Evolutionary conservation across 2,113 vertebrate species (phyloP).

Genomic region (Oxygymnocypris stewartii): DNA sequence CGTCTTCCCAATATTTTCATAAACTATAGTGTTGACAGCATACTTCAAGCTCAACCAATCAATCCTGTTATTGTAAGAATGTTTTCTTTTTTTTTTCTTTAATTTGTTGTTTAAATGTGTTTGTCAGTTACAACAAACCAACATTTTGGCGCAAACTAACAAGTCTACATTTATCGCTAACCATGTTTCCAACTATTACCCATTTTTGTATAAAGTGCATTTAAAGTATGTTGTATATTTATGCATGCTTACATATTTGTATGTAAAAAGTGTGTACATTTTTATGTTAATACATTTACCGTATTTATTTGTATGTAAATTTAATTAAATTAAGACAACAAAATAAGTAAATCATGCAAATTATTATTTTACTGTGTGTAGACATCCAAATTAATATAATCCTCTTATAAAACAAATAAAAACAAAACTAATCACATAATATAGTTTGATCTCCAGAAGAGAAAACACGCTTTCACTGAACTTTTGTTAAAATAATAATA

Average conservation of each 20-base stretch:
- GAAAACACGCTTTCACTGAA: no score
- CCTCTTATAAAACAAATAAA: no score
- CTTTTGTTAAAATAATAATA: no score
- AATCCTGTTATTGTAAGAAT: not conserved
- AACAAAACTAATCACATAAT: no score
- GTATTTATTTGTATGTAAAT: not conserved
- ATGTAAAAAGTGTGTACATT: not conserved
- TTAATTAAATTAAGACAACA: not conserved
- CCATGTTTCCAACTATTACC: not conserved
- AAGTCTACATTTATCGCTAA: not conserved
- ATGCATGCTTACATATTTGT: no score
- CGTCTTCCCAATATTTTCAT: not conserved
- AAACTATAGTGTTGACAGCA: not conserved
- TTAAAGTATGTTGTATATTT: no score
- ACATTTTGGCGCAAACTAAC: no score
- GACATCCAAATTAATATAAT: not conserved
- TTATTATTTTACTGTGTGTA: not conserved
- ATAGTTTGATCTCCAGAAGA: no score
- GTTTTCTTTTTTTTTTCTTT: no score
- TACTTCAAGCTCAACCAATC: not conserved
- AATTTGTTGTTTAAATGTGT: not conserved
- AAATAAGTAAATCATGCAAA: not conserved
- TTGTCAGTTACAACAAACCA: not conserved
- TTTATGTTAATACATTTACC: not conserved
- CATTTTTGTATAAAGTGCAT: not conserved